Percentiles rank a stretch among this genome's conserved stretches.
phyloP scores from a whole-genome alignment of 2,113 vertebrate species.

The Trichomycterus rosablanca region DNA sequence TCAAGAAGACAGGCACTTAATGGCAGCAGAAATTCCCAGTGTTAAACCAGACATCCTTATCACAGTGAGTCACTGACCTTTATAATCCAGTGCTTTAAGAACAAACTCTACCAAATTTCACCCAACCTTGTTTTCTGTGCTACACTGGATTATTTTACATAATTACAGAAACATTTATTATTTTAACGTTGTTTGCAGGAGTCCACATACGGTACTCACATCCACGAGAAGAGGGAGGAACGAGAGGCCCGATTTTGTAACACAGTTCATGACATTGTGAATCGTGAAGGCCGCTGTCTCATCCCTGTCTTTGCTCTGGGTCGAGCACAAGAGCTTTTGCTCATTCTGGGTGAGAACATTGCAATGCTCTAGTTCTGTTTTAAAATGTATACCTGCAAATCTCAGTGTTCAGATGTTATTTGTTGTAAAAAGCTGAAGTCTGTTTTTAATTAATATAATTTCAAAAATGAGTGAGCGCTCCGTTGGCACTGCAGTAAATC shows the following conservation, averaged over 20 bases:
- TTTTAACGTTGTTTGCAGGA: constrained; percentile 64
- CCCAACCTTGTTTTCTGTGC: too few species aligned
- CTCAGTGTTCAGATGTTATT: too few species aligned
- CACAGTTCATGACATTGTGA: constrained; percentile 94
- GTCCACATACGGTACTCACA: constrained; percentile 93
- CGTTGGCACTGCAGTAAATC: neutral
- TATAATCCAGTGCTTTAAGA: neutral
- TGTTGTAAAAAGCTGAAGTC: neutral
- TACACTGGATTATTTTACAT: neutral
- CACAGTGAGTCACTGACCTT: constrained; percentile 73
- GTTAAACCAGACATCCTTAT: constrained; percentile 97
- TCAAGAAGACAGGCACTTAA: constrained; percentile 94
- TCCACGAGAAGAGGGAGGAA: constrained; percentile 94
- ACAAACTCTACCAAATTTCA: too few species aligned
- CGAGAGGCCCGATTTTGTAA: constrained; percentile 94
- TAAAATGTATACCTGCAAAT: too few species aligned
- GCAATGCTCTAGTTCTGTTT: too few species aligned
- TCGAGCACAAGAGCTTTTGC: constrained; percentile 89
- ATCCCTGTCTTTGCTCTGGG: constrained; percentile 95
- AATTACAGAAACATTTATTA: neutral
- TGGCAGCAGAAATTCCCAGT: constrained; percentile 97
- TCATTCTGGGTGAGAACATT: constrained; percentile 80
- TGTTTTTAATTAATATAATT: neutral
- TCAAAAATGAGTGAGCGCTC: neutral
- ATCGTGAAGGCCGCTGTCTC: constrained; percentile 88